Evolutionary conservation across 2,888 invertebrate species (phyloP), one percentile per base, ranked within the genome.

Genomic region (Meghimatium bilineatum): DNA sequence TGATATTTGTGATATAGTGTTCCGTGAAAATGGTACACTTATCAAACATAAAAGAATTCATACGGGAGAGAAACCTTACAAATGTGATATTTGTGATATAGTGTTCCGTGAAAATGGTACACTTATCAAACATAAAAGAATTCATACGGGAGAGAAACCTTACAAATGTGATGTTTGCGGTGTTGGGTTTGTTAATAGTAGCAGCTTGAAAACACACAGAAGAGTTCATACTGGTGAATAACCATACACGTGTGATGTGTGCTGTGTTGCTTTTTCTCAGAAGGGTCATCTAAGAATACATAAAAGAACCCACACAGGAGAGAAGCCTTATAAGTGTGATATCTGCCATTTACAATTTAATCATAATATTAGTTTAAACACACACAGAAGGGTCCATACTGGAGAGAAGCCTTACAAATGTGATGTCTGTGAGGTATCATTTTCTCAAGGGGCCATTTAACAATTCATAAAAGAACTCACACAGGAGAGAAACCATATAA

Each of bases 401-500:
- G 29, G 66, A 66, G 66, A 66, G 32, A 66, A 66, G n/a, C 71
- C 71, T 20, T 71, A 71, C 36, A 38, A 71, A 38, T 71, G 71
- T 38, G 71, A 71, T 71, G 38, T 71, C 6, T 36, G 36, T 38
- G 38, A 23, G 36, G 6, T 26, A 26, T 3, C 14, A 1, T 71
- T 71, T 26, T 23, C n/a, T 23, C 38, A 38, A 23, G 12, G n/a
- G 29, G 26, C 1, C 12, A 26, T 0, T 26, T 71, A 38, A 71
- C 20, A 38, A 71, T 14, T 36, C 71, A 71, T 36, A 36, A 8
- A 10, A 71, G 38, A 26, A 23, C 26, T 5, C 38, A 71, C 26
- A 71, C 71, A 23, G 71, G 38, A n/a, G 26, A 38, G 38, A 66
- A 66, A 32, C 71, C 38, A 3, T 71, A 71, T 23, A 26, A 23